Conservation (phyloP, 2,113 vertebrate species). For the Poecile atricapillus region DNA sequence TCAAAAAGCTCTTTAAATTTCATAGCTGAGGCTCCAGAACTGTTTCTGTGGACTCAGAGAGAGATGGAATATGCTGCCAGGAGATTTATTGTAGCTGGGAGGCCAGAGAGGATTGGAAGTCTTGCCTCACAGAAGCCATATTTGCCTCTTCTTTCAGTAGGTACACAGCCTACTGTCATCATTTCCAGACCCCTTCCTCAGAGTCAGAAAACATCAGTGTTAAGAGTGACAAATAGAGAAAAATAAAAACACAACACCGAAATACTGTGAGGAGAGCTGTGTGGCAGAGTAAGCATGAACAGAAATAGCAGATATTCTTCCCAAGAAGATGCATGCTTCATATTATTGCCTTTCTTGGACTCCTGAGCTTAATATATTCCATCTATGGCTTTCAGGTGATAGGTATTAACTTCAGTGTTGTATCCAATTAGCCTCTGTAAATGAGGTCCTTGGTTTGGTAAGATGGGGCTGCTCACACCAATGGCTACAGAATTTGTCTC, state of each 20-base stretch:
- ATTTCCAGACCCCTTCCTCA: background rate
- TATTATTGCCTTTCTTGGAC: background rate
- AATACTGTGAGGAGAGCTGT: background rate
- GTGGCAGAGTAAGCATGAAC: background rate
- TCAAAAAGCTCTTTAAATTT: background rate
- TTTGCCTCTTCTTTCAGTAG: background rate
- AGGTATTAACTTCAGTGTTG: background rate
- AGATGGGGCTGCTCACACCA: background rate
- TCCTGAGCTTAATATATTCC: background rate
- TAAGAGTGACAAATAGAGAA: background rate
- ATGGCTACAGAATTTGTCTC: background rate
- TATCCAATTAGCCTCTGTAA: background rate
- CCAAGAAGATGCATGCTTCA: background rate
- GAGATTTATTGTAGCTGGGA: background rate
- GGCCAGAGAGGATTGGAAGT: background rate
- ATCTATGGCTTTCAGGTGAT: background rate
- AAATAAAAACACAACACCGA: background rate
- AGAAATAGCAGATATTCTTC: background rate
- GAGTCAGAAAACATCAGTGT: background rate
- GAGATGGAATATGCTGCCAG: background rate
- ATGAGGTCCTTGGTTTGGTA: background rate
- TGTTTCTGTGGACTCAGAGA: background rate
- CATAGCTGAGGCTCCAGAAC: background rate
- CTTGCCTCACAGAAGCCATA: background rate
- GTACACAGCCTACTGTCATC: background rate